Evolutionary conservation across 2,113 vertebrate species (phyloP).

Genomic region (Centropus unirufus): DNA sequence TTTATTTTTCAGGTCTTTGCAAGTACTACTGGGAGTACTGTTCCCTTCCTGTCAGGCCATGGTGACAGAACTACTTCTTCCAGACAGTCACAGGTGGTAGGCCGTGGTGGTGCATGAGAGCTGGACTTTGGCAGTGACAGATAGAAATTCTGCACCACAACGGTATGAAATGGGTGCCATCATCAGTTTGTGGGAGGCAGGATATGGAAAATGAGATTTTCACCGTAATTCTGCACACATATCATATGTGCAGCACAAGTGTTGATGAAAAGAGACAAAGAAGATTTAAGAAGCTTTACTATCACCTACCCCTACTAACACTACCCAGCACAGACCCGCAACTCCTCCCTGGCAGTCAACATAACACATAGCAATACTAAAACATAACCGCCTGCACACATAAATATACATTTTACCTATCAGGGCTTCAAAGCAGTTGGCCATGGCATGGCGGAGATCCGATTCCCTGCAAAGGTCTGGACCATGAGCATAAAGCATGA

Average conservation of each 20-base stretch:
- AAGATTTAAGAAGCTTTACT: not conserved
- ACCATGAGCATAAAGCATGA: constrained; percentile 98
- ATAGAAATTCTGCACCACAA: not conserved
- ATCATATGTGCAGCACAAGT: fast-evolving
- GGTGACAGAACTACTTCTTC: not conserved
- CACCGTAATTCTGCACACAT: not conserved
- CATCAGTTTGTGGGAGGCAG: not conserved
- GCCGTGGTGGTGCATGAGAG: fast-evolving
- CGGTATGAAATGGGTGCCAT: fast-evolving
- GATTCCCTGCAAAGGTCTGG: constrained; percentile 97
- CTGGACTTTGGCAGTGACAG: not conserved
- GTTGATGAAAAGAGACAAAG: not conserved
- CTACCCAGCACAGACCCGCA: not conserved
- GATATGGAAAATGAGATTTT: not conserved
- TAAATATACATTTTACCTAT: constrained; percentile 83
- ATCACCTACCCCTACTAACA: not conserved
- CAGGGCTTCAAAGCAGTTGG: constrained; percentile 98
- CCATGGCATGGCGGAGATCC: constrained; percentile 97
- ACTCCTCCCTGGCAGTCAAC: not conserved
- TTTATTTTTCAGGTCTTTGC: not conserved
- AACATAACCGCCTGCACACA: not conserved
- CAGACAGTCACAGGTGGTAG: not conserved
- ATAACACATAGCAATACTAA: fast-evolving
- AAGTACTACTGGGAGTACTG: not conserved
- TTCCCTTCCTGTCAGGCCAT: not conserved